Evolutionary conservation across 2,797 vertebrate species (phyloP).

Genomic region (Neolamprologus multifasciatus): DNA sequence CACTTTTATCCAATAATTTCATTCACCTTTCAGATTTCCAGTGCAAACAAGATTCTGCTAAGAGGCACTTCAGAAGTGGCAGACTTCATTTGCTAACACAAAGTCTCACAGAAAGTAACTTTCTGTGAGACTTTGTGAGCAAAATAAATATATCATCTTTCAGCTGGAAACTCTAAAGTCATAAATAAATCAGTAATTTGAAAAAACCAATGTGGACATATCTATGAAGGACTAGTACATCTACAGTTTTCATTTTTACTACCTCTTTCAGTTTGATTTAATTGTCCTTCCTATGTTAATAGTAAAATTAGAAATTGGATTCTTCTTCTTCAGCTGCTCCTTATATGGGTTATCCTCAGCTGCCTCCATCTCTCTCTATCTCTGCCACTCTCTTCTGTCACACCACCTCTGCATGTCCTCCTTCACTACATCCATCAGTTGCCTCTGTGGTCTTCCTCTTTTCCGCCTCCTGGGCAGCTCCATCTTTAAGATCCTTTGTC

Average conservation of each 20-base stretch:
- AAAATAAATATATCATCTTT: not conserved
- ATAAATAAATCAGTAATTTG: not conserved
- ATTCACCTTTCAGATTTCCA: not conserved
- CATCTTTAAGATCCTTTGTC: not conserved
- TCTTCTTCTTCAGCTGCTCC: not conserved
- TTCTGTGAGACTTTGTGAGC: not conserved
- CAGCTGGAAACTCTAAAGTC: accelerated
- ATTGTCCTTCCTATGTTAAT: not conserved
- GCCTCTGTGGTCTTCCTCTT: not conserved
- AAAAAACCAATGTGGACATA: not conserved
- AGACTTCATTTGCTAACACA: not conserved
- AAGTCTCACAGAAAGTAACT: not conserved
- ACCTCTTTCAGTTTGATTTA: not conserved
- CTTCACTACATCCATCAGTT: not conserved
- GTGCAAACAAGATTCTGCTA: not conserved
- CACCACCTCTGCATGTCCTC: not conserved
- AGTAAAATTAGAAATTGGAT: not conserved
- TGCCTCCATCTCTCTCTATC: not conserved
- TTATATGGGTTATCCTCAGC: accelerated
- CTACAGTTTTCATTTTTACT: too few relatives aligned
- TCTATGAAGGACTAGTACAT: too few relatives aligned
- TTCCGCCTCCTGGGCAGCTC: not conserved
- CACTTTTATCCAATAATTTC: not conserved
- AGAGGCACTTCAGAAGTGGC: not conserved
- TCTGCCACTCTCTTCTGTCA: not conserved